phyloP scores from a whole-genome alignment of 2,888 invertebrate species.

The Synanthedon myopaeformis region DNA sequence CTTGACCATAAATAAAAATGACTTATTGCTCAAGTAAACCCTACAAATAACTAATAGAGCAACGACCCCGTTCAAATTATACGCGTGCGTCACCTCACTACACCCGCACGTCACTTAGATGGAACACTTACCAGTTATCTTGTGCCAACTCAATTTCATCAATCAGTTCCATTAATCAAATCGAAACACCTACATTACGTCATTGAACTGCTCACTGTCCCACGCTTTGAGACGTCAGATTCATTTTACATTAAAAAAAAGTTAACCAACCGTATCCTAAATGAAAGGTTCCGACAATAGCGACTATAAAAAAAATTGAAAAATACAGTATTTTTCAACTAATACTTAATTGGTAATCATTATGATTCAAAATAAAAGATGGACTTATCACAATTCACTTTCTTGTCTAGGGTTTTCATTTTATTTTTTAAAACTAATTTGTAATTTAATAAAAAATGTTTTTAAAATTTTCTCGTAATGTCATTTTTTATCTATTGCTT shows the following conservation, averaged over 20 bases:
- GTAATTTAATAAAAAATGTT: too few species aligned
- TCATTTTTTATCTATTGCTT: too few species aligned
- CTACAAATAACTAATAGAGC: not conserved
- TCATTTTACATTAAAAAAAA: constrained; percentile 16
- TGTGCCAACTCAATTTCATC: constrained; percentile 40
- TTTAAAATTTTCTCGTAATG: too few species aligned
- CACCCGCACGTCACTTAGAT: constrained; percentile 28
- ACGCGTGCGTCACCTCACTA: constrained; percentile 29
- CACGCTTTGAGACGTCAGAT: constrained; percentile 26
- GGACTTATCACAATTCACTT: too few species aligned
- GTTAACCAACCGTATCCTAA: constrained; percentile 19
- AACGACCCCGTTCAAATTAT: constrained; percentile 20
- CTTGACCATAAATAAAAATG: too few species aligned
- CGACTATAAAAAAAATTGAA: too few species aligned
- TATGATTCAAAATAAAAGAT: too few species aligned
- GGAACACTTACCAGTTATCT: constrained; percentile 36
- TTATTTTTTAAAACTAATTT: too few species aligned
- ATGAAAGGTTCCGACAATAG: too few species aligned
- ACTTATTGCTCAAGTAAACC: not conserved
- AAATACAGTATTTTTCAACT: too few species aligned
- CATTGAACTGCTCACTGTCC: constrained; percentile 31
- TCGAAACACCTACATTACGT: constrained; percentile 31
- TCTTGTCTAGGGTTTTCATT: too few species aligned
- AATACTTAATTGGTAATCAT: too few species aligned
- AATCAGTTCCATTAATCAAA: constrained; percentile 59